Percentiles rank a stretch among this genome's conserved stretches.
Conservation (phyloP, 2,797 vertebrate species). For the Oreochromis mossambicus region DNA sequence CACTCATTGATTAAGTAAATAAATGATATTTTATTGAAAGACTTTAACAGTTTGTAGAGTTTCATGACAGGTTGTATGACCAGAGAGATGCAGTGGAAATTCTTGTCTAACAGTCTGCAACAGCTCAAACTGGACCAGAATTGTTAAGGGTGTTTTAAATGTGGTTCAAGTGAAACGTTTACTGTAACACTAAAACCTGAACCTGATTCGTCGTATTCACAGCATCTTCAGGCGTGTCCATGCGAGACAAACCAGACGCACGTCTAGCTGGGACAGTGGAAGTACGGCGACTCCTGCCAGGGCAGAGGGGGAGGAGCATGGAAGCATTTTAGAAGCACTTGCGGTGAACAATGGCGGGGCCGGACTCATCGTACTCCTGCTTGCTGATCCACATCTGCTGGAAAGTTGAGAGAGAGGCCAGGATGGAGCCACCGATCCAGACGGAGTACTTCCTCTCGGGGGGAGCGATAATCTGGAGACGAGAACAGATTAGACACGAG, state of each 20-base stretch:
- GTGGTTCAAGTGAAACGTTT: accelerated
- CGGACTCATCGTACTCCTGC: slow-evolving; percentile 76
- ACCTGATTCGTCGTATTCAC: neutral
- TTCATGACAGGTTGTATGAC: accelerated
- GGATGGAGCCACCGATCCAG: neutral
- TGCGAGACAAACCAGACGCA: neutral
- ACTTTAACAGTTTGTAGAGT: neutral
- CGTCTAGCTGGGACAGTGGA: neutral
- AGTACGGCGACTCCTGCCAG: accelerated
- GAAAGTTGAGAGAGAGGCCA: slow-evolving; percentile 90
- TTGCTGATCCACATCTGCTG: slow-evolving; percentile 92
- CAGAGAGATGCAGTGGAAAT: neutral
- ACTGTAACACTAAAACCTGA: neutral
- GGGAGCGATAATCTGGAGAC: slow-evolving; percentile 87
- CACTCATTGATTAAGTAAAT: neutral
- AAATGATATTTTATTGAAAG: neutral
- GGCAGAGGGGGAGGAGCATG: accelerated
- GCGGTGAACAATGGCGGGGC: slow-evolving; percentile 74
- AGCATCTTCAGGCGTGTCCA: neutral
- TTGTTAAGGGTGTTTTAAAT: accelerated
- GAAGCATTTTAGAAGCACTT: slow-evolving; percentile 69
- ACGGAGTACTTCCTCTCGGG: slow-evolving; percentile 83
- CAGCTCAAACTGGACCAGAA: neutral
- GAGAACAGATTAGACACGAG: neutral
- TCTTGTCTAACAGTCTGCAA: accelerated